Base-by-base conservation (phyloP, 2,797 vertebrate species). In the Catostomus latipinnis region DNA sequence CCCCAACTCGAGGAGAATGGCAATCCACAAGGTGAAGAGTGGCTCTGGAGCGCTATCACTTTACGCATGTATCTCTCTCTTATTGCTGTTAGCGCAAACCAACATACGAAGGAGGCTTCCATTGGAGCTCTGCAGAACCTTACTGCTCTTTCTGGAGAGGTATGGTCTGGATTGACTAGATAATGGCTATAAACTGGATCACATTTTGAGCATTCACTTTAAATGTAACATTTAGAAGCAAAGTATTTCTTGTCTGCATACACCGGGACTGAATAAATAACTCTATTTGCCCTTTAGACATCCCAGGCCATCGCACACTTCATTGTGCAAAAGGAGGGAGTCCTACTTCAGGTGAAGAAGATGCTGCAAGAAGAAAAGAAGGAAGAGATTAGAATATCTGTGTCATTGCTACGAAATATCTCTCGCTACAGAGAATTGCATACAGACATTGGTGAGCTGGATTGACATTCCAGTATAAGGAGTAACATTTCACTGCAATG, bases 61-160 rank as follows among this genome's bases (percentile, higher is more conserved):
- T 88, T 98, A 43, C 93, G 96, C 78, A 96, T 97, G 94, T 98
- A 98, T 86, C 87, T 98, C 88, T 98, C 96, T 0, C 92, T 99
- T 82, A 93, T 98, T 13, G 96, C 95, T 74, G 93, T 96, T 87
- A 97, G 97, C 69, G 85, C 81, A 69, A 92, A 93, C 11, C 94
- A 90, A 80, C 88, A 88, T 85, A 98, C 96, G 0, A 96, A 95
- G 90, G 94, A 96, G 81, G 97, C 96, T 0, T 95, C 96, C 1
- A 76, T 97, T 6, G 97, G 97, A 67, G 96, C 97, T 0, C 94
- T 99, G 81, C 97, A 97, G 92, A 99, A 99, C 90, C 95, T 98
- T 88, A 98, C 97, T 0, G 95, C 96, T 0, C 95, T 95, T 54
- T 94, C 70, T 0, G 94, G 95, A 75, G 87, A 83, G 50, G 97